phyloP scores from a whole-genome alignment of 2,113 vertebrate species.

The Macaca mulatta region DNA sequence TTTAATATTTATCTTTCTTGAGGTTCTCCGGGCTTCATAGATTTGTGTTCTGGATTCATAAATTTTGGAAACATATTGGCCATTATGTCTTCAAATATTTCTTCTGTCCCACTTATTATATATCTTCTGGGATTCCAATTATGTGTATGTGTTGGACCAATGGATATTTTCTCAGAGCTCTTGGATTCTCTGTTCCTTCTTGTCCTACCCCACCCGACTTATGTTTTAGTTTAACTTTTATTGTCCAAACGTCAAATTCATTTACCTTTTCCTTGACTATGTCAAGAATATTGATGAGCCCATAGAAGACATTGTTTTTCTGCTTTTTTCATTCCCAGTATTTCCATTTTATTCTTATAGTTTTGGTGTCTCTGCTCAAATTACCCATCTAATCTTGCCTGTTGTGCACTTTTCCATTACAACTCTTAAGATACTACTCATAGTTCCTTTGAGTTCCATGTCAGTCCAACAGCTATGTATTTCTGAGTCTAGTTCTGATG shows the following conservation, averaged over 20 bases:
- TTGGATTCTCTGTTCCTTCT: background rate
- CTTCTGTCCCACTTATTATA: background rate
- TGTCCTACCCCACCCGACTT: background rate
- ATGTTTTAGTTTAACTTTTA: background rate
- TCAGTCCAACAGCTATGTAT: background rate
- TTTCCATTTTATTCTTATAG: background rate
- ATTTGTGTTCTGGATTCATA: background rate
- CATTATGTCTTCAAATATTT: background rate
- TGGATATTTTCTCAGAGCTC: background rate
- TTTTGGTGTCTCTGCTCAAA: background rate
- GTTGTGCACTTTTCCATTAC: background rate
- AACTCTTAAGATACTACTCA: background rate
- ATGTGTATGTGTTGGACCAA: background rate
- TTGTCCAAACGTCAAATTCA: background rate
- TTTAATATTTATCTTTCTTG: background rate
- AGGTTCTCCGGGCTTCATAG: background rate
- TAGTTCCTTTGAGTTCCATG: background rate
- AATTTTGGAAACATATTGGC: background rate
- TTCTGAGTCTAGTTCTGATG: background rate
- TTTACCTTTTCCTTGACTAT: background rate
- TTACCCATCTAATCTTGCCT: background rate
- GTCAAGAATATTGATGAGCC: background rate
- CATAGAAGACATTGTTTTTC: background rate
- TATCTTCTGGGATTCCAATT: background rate
- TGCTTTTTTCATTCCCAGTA: background rate